Evolutionary conservation across 2,888 invertebrate genomes (phyloP), one percentile per base, ranked within the genome.

Genomic region (Himalopsyche japonica): DNA sequence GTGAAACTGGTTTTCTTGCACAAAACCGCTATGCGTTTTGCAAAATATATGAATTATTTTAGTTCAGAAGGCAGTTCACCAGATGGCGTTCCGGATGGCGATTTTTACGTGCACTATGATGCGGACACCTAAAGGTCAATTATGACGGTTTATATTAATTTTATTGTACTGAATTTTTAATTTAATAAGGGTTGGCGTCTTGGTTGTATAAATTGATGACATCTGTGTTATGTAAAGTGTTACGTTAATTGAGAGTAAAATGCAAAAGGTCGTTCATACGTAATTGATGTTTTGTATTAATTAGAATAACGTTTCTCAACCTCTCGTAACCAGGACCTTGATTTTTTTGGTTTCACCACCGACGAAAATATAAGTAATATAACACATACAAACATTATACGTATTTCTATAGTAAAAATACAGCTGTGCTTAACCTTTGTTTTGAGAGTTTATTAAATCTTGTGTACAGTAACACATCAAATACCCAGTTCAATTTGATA

Each of bases 81-180:
- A 82, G 82, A 82, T 82, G 82, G 64, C 82, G 76, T 82, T 77
- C 76, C 76, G 82, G 80, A 47, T 30, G 24, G 79, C 30, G 27
- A n/a, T 30, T 76, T 76, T 37, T 27, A 64, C 37, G 83, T 83
- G 84, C 80, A 47, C 70, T 76, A 80, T 83, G 80, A 80, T 24
- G 77, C 64, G 43, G 84, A 82, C 48, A 37, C 76, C 80, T 43
- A 84, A 84, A 84, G 84, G 84, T 84, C 84, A 84, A n/a, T 37
- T 37, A 81, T 48, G 76, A 81, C 80, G 70, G 81, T 84, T 84
- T 80, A 48, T 20, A 57, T 57, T n/a, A 20, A 57, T 57, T 57
- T 57, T 57, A 20, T 24, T 57, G n/a, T 57, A 57, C 24, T 8
- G 6, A 57, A 57, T 20, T 57, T 20, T 57, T 57, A 57, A 57